Conservation (phyloP, 2,797 vertebrate species). For the Sebastes hubbsi region DNA sequence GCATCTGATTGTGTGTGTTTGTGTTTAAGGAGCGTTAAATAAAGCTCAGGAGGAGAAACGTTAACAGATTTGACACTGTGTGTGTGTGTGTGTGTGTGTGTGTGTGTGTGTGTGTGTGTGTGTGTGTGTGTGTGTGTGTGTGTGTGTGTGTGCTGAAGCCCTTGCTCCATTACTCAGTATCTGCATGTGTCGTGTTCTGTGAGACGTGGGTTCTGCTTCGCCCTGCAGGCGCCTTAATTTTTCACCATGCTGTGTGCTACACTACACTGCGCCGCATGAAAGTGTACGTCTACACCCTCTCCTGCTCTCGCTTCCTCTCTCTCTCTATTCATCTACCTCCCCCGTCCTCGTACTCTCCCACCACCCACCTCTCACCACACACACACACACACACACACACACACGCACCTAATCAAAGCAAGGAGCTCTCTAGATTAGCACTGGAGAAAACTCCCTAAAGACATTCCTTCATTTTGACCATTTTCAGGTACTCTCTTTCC, state of each 20-base stretch:
- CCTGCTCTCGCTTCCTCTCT: slow-evolving; percentile 23
- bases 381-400: background rate
- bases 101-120: slow-evolving; percentile 14
- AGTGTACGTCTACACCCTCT: slow-evolving; percentile 55
- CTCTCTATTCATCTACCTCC: slow-evolving; percentile 52
- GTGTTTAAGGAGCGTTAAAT: slow-evolving; percentile 46
- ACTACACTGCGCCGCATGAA: slow-evolving; percentile 62
- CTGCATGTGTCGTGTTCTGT: slow-evolving; percentile 67
- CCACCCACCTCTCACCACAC: slow-evolving; percentile 25
- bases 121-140: slow-evolving; percentile 10
- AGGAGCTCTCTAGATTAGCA: slow-evolving; percentile 77
- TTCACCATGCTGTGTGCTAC: slow-evolving; percentile 73
- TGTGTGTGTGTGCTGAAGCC: slow-evolving; percentile 28
- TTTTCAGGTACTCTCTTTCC: slow-evolving; percentile 76
- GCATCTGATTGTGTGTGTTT: slow-evolving; percentile 41
- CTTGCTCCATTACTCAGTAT: slow-evolving; percentile 65
- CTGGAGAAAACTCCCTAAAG: slow-evolving; percentile 80
- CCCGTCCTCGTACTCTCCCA: slow-evolving; percentile 38
- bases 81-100: slow-evolving; percentile 11
- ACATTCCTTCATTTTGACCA: slow-evolving; percentile 82
- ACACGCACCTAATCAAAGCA: slow-evolving; percentile 75
- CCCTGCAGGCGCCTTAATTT: slow-evolving; percentile 79
- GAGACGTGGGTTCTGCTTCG: slow-evolving; percentile 66
- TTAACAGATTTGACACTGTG: background rate
- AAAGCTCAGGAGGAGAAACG: slow-evolving; percentile 34